phyloP scores from a whole-genome alignment of 2,797 vertebrate species.

The Ficedula albicollis region DNA sequence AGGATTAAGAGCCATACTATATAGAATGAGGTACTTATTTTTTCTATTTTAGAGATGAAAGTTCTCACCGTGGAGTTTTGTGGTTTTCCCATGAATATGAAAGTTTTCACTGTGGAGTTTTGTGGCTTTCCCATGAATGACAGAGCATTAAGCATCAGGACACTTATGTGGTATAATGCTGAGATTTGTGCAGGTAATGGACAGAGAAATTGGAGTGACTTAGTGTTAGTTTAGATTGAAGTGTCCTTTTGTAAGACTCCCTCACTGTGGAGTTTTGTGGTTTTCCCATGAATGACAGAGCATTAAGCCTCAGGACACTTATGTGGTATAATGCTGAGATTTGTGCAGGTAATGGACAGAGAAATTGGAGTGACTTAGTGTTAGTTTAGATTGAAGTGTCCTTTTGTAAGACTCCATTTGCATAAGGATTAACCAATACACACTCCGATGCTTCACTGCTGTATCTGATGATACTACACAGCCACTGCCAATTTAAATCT shows the following conservation, averaged over 20 bases:
- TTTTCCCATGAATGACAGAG: not conserved
- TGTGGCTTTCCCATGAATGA: not conserved
- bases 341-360: not conserved
- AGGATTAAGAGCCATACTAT: not conserved
- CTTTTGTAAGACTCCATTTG: not conserved
- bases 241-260: not conserved
- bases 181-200: not conserved
- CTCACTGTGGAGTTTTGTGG: not conserved
- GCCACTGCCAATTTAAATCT: not conserved
- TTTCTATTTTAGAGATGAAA: not conserved
- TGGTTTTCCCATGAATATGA: no score
- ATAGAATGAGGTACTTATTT: not conserved
- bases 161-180: not conserved
- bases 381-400: not conserved
- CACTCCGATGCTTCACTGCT: not conserved
- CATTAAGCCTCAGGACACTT: not conserved
- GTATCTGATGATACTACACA: not conserved
- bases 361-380: not conserved
- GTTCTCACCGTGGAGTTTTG: no score
- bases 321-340: not conserved
- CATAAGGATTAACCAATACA: not conserved
- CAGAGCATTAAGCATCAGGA: not conserved
- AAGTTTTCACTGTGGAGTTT: not conserved
- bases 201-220: not conserved
- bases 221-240: not conserved